These are phyloP conservation scores for silkworm (Bombyx mori) DNA, from an alignment of 1,140 invertebrate genomes.

Conservation along the genomic window ASM3026992v2 NC_085110.1:7801501-7802000, in stretches of 20 bases:
- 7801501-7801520: constrained; percentile 10
- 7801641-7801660: not conserved
- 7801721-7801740: constrained; percentile 26
- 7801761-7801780: constrained; percentile 46
- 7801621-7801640: not conserved
- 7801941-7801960: constrained; percentile 26
- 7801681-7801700: not conserved
- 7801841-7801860: constrained; percentile 48
- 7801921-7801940: constrained; percentile 45
- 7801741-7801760: constrained; percentile 47
- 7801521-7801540: not conserved
- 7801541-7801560: not conserved
- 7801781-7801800: constrained; percentile 43
- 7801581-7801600: constrained; percentile 10
- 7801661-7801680: no score
- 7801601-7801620: constrained; percentile 14
- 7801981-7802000: constrained; percentile 10
- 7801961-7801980: constrained; percentile 24
- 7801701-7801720: constrained; percentile 20
- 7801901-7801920: constrained; percentile 59
- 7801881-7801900: constrained; percentile 69
- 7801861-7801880: constrained; percentile 65
- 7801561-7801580: constrained; percentile 4
- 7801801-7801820: constrained; percentile 61
- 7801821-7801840: constrained; percentile 43